phyloP scores from a whole-genome alignment of 2,797 vertebrate genomes.

The Salmo trutta region DNA sequence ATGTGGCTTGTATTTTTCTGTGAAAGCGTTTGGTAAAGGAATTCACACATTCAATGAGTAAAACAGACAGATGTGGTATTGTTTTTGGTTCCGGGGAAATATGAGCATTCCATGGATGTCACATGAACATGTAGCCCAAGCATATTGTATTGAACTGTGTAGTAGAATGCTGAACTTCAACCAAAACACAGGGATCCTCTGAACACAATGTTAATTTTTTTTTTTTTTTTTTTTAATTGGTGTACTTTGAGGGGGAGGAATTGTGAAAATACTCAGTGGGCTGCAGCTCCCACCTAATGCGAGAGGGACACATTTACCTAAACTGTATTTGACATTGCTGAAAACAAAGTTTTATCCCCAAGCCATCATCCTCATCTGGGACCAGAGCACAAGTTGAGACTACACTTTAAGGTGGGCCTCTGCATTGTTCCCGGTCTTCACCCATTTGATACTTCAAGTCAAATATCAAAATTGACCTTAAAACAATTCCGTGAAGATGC shows the following conservation, averaged over 20 bases:
- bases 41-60: slow-evolving; percentile 36
- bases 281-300: neutral
- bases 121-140: neutral
- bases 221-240: too few relatives aligned
- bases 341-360: neutral
- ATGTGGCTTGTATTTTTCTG: slow-evolving; percentile 47
- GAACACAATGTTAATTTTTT: neutral
- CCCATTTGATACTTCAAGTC: too few relatives aligned
- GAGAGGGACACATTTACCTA: neutral
- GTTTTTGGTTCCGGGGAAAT: slow-evolving; percentile 1
- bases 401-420: too few relatives aligned
- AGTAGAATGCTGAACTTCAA: neutral
- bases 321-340: neutral
- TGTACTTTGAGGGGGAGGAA: neutral
- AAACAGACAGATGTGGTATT: slow-evolving; percentile 18
- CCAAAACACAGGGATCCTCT: neutral
- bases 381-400: too few relatives aligned
- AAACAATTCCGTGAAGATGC: neutral
- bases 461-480: too few relatives aligned
- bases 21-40: slow-evolving; percentile 40
- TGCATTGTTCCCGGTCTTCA: too few relatives aligned
- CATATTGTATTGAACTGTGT: neutral
- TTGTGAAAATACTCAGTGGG: neutral
- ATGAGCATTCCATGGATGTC: neutral
- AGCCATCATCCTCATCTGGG: neutral